phyloP scores from a whole-genome alignment of 2,797 vertebrate genomes.

The Hemitrygon akajei region DNA sequence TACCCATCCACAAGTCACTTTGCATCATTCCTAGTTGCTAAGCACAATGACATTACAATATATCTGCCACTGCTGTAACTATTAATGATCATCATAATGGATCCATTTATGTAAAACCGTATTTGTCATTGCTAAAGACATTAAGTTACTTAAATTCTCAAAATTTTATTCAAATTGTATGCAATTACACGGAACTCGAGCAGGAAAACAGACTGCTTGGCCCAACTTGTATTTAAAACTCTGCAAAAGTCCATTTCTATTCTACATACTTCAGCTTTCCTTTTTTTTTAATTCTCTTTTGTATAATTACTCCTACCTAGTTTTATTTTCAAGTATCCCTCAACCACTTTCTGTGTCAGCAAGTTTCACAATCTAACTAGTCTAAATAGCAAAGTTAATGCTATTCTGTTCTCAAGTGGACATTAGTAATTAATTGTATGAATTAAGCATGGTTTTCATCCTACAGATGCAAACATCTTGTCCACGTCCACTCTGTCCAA shows the following conservation, averaged over 20 bases:
- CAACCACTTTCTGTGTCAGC: not conserved
- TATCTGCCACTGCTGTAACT: not conserved
- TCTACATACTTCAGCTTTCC: not conserved
- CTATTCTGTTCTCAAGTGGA: not conserved
- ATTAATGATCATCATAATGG: not conserved
- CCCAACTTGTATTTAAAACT: not conserved
- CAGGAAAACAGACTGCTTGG: not conserved
- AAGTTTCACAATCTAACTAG: not conserved
- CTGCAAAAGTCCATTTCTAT: not conserved
- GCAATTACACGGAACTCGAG: not conserved
- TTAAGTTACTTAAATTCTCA: not conserved
- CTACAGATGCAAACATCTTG: not conserved
- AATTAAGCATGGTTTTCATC: too few relatives aligned
- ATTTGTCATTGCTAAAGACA: not conserved
- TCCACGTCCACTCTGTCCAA: not conserved
- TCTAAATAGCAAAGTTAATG: not conserved
- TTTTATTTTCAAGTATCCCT: not conserved
- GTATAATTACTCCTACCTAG: not conserved
- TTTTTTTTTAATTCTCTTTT: not conserved
- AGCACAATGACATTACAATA: not conserved
- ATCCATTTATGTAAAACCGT: not conserved
- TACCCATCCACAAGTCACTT: not conserved
- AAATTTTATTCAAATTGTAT: not conserved
- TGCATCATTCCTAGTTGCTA: constrained; percentile 7
- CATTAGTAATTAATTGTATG: not conserved